Base-by-base conservation (phyloP, 2,797 vertebrate species). In the Thaleichthys pacificus region DNA sequence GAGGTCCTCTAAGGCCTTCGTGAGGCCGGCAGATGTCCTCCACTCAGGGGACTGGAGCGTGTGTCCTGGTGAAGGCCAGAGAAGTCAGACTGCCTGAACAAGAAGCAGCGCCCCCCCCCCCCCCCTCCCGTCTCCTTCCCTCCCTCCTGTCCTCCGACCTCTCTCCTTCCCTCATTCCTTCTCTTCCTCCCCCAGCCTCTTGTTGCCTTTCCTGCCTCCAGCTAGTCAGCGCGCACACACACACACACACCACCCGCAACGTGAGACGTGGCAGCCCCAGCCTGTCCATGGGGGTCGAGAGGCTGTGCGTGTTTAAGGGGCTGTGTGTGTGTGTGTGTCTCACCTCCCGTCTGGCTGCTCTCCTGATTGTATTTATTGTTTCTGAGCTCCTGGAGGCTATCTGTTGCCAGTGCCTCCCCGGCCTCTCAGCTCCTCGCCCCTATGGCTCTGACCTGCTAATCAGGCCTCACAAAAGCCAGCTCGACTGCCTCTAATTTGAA, bases 401-500 rank as follows among this genome's bases (percentile, higher is more conserved):
- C 71, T 66, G 78, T 71, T 82, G 70, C 69, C 72, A 42, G 72
- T 83, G 74, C 58, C 60, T 80, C 80, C 47, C 32, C 1, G 32
- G 32, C 32, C 5, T 35, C 69, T n/a, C 63, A 73, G 80, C 79
- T 72, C 84, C 75, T 83, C 83, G 32, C 76, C 82, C 79, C 79
- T 64, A 70, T 83, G 81, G 83, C 85, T 86, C 77, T 89, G 87
- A 90, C 86, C 88, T 75, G 77, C 85, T 91, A 91, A 91, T 92
- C 90, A 91, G 86, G 49, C 68, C 78, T 86, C 85, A 88, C 84
- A 88, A 92, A 90, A 85, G 87, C 83, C 82, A 91, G 86, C 84
- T 84, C 88, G 68, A 70, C 74, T 89, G 88, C 82, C 85, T 91
- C 88, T 92, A 91, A 94, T 94, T 95, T 88, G 90, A 90, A 90